Evolutionary conservation across 2,888 invertebrate genomes (phyloP).

Genomic region (Perizoma flavofasciatum): DNA sequence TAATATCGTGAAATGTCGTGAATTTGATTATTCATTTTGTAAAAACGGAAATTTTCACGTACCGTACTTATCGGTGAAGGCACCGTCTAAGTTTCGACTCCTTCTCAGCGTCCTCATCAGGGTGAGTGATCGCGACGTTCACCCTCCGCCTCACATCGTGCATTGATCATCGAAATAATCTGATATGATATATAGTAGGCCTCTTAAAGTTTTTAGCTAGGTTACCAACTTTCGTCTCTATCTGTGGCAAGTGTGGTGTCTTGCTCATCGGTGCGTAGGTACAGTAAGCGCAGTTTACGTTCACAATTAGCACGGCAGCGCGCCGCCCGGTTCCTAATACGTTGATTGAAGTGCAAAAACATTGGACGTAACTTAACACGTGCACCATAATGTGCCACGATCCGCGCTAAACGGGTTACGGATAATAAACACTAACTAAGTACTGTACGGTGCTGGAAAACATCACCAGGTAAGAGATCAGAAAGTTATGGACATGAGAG

Average conservation of each 20-base stretch:
- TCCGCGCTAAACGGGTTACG: slow-evolving; percentile 22
- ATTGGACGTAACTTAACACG: slow-evolving; percentile 39
- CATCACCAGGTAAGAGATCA: neutral
- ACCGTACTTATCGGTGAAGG: too few relatives aligned
- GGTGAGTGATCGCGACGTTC: too few relatives aligned
- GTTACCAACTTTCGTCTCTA: neutral
- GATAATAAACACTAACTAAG: slow-evolving; percentile 30
- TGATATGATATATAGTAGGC: too few relatives aligned
- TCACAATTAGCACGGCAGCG: slow-evolving; percentile 54
- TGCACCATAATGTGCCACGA: slow-evolving; percentile 10
- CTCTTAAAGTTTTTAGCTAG: too few relatives aligned
- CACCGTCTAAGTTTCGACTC: too few relatives aligned
- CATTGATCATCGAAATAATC: too few relatives aligned
- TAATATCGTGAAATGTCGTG: too few relatives aligned
- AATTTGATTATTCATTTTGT: too few relatives aligned
- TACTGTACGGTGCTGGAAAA: neutral
- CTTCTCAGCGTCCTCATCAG: too few relatives aligned
- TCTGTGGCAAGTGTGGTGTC: neutral
- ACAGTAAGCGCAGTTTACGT: slow-evolving; percentile 25
- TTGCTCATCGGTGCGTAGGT: neutral
- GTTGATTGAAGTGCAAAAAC: slow-evolving; percentile 82
- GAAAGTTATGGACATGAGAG: neutral
- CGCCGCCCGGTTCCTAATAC: slow-evolving; percentile 65
- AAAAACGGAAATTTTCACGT: too few relatives aligned
- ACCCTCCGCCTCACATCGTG: too few relatives aligned